Conservation (phyloP, 2,797 vertebrate genomes). For the Aphelocoma californica region DNA sequence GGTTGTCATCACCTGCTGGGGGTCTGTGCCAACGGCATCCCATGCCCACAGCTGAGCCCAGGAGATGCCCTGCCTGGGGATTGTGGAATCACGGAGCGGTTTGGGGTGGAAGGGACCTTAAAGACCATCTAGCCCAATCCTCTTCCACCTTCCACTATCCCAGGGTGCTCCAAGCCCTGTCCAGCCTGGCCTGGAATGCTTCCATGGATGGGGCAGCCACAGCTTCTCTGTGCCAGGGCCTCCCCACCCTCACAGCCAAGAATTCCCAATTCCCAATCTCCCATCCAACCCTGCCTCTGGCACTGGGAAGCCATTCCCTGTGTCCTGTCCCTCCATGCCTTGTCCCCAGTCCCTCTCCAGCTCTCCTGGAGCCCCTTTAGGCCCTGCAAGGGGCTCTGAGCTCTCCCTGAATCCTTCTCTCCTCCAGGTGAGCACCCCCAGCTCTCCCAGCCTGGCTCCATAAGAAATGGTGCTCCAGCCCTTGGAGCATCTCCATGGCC, state of each 20-base stretch:
- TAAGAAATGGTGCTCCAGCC: neutral
- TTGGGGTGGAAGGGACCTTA: neutral
- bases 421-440: fast-evolving
- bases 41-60: fast-evolving
- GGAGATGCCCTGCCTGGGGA: neutral
- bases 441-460: neutral
- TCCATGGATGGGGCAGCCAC: neutral
- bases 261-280: neutral
- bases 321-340: neutral
- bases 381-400: neutral
- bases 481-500: fast-evolving
- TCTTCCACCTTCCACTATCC: fast-evolving
- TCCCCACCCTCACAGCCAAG: fast-evolving
- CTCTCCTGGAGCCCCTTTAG: neutral
- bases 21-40: fast-evolving
- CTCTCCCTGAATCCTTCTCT: neutral
- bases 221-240: fast-evolving
- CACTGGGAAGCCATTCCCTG: neutral
- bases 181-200: neutral
- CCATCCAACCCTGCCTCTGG: neutral
- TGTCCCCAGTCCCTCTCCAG: neutral
- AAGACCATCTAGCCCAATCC: fast-evolving
- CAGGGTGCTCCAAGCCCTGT: fast-evolving
- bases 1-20: fast-evolving
- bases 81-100: fast-evolving